Evolutionary conservation across 1,140 invertebrate genomes (phyloP), one percentile per base, ranked within the genome.

Genomic region (Apis mellifera): DNA sequence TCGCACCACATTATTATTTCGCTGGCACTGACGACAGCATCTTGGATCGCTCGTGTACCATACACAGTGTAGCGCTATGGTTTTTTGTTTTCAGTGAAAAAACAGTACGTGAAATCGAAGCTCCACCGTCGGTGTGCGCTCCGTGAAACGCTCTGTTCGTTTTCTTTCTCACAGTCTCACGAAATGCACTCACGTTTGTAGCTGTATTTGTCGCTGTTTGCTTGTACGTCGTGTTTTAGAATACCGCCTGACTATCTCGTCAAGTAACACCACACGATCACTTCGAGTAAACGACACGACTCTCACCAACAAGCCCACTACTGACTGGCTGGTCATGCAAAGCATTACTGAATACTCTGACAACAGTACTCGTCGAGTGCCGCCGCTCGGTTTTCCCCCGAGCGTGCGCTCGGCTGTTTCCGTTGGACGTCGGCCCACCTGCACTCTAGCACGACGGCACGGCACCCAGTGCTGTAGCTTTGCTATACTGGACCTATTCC

Each of bases 1-100:
- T 94, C 93, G 93, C 92, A 94, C 94, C 93, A 94, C 93, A 94
- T 94, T 92, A 92, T 94, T 93, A 93, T 93, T 93, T 94, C 89
- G 92, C 93, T 93, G 91, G 91, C 93, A 90, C 88, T 86, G 92
- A 91, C 89, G 92, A 93, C 93, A 93, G 92, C 94, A 94, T 94
- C 91, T 94, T 93, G 92, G 88, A 89, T 82, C 89, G 90, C 90
- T 91, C 88, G 88, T 89, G 85, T 88, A 90, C 87, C 93, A 93
- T 93, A 89, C 91, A 92, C 85, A 82, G 82, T 84, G 69, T 74
- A 69, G 66, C 86, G 70, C 77, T 78, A 89, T 84, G 85, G 69
- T 83, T 85, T 55, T 78, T 55, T 86, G 78, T 78, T 88, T 78
- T 76, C 70, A 76, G 62, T 77, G 75, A 88, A 75, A 60, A 76